Base-by-base conservation (phyloP, 2,113 vertebrate genomes). In the Hucho hucho region DNA sequence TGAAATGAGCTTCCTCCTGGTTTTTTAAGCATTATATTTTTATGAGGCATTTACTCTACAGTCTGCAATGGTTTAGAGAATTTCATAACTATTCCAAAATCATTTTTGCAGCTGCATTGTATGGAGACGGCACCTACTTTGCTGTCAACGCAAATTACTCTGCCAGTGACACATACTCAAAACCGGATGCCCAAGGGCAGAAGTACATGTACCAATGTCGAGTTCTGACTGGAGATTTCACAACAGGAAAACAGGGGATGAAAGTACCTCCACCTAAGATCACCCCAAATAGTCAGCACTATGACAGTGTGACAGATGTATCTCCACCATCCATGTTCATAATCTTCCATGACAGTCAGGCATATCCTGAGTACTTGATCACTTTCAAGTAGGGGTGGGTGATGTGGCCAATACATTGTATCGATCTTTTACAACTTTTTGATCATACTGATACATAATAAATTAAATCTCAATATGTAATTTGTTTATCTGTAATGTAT, bases 291-390 rank as follows among this genome's bases (percentile, higher is more conserved):
- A 32, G 78, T 32, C 83, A 89, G 9, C 78, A 81, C 1, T 95
- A 87, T 0, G 93, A 97, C 88, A 96, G 95, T 0, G 92, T 95
- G 3, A 93, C 94, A 24, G 84, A 97, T 37, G 32, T 37, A 2
- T 37, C 32, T 37, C 32, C 73, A 6, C 95, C 95, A 22, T 3
- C 0, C 0, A 81, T 96, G 76, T 97, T 94, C 72, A 85, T 95
- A 4, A 83, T 96, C 82, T 97, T 97, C 85, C 88, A 83, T 49
- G 95, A 97, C 81, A 84, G 64, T 72, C 92, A 95, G 18, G 94
- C 95, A 1, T 97, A 94, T 78, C 96, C 96, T 13, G 92, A 95
- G 68, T 95, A 96, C 59, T 85, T 96, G 37, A 96, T 97, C 79
- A 95, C 90, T 37, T 96, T 96, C 78, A 37, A 37, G 32, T 37